Conservation (phyloP, 2,797 vertebrate species). For the Anguilla pacifica region DNA sequence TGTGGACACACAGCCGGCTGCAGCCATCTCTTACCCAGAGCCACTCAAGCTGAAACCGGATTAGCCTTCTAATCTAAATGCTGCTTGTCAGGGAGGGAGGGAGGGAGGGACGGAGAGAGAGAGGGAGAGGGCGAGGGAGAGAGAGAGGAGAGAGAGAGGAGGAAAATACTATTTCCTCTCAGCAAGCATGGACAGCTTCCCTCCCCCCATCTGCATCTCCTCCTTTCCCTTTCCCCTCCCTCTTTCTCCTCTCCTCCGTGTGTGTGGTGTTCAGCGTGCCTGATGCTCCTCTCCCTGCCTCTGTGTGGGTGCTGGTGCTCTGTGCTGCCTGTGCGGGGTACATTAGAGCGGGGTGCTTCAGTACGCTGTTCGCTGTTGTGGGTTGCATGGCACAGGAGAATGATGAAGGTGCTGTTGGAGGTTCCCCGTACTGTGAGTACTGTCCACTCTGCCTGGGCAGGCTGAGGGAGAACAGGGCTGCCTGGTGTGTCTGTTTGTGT, state of each 20-base stretch:
- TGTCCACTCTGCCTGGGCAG: neutral
- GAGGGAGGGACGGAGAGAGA: slow-evolving; percentile 12
- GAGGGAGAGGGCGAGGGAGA: neutral
- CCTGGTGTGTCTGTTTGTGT: neutral
- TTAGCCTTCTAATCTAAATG: slow-evolving; percentile 28
- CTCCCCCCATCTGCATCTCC: slow-evolving; percentile 4
- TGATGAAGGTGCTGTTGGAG: slow-evolving; percentile 73
- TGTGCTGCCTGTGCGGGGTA: slow-evolving; percentile 63
- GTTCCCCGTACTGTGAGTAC: slow-evolving; percentile 56
- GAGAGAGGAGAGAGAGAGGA: too few relatives aligned
- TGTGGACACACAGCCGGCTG: slow-evolving; percentile 59
- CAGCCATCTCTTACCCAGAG: slow-evolving; percentile 19
- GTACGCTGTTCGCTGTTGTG: neutral
- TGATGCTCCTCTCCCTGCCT: slow-evolving; percentile 13
- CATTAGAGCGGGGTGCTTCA: slow-evolving; percentile 30
- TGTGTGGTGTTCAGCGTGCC: neutral
- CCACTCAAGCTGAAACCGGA: slow-evolving; percentile 27
- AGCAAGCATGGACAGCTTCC: slow-evolving; percentile 8
- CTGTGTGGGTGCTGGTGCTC: slow-evolving; percentile 55
- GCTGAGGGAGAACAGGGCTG: neutral
- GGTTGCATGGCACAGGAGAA: slow-evolving; percentile 62
- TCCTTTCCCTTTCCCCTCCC: neutral
- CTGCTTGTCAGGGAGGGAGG: slow-evolving; percentile 13
- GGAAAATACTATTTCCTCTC: slow-evolving; percentile 20
- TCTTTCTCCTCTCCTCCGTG: neutral